Base-by-base conservation (phyloP, 2,888 invertebrate species). In the Polietes domitor region DNA sequence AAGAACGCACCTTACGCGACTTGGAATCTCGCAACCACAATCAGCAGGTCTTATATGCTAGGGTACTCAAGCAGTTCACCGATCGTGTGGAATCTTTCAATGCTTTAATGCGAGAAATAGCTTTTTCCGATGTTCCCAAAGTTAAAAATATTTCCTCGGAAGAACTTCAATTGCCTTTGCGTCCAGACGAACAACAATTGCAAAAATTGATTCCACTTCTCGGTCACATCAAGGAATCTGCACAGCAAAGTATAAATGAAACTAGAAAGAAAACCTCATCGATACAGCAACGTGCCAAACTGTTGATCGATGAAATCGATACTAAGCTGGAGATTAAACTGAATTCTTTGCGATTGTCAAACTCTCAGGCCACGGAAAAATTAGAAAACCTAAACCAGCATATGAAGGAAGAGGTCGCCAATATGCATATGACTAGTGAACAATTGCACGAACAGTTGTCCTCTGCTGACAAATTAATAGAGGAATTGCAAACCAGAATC, bases 41-140 rank as follows among this genome's bases (percentile, higher is more conserved):
- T 63, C 88, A 89, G 78, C 91, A 90, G 77, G 88, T 91, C 4
- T 75, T 86, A 4, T 80, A 89, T 37, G 84, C 91, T 0, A 87
- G 89, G 2, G 86, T 87, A 15, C 89, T 89, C 28, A 89, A 90
- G 12, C 87, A 89, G 32, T 76, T 91, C 12, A 86, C 88, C 0
- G 89, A 90, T 43, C 58, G 82, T 71, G 85, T 87, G 4, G 88
- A 88, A 55, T 80, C 72, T 10, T 90, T 88, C 53, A 90, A 91
- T 68, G 75, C 75, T 6, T 85, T 87, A 32, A 86, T 88, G 17
- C 86, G 87, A 19, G 86, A 87, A 21, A 86, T 90, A 6, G 83
- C 84, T 17, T 88, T 88, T 41, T 86, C 88, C 0, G 82, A 86
- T 37, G 70, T 89, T 12, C 53, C 71, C 1, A 73, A 41, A 61